phyloP scores from a whole-genome alignment of 2,888 invertebrate species.

The Acleris holmiana region DNA sequence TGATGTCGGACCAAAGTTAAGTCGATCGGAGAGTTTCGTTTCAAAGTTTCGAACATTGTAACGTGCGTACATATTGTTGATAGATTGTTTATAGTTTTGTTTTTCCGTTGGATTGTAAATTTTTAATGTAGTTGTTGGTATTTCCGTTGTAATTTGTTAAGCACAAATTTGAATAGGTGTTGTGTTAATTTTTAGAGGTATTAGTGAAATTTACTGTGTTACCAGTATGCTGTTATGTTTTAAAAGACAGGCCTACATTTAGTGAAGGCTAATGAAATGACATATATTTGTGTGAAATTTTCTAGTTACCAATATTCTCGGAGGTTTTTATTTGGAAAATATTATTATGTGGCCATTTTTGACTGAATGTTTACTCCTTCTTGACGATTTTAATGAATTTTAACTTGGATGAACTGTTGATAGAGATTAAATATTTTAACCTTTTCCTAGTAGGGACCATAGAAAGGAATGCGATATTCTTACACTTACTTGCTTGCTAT shows the following conservation, averaged over 20 bases:
- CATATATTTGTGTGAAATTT: conserved; percentile 30
- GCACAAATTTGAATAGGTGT: conserved; percentile 34
- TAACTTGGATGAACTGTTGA: conserved; percentile 51
- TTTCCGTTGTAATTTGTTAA: conserved; percentile 20
- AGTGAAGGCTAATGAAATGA: conserved; percentile 20
- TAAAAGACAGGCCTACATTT: conserved; percentile 41
- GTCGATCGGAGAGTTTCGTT: conserved; percentile 54
- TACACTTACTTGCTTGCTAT: conserved; percentile 27
- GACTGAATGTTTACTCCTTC: conserved; percentile 56
- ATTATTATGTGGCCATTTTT: conserved; percentile 52
- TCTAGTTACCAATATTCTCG: conserved; percentile 37
- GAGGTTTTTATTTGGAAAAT: conserved; percentile 49
- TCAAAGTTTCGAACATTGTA: conserved; percentile 27
- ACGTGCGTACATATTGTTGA: conserved; percentile 31
- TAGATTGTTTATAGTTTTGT: conserved; percentile 33
- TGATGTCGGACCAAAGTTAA: conserved; percentile 75
- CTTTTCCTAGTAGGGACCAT: conserved; percentile 78
- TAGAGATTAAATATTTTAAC: conserved; percentile 60
- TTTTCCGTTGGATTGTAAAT: conserved; percentile 35
- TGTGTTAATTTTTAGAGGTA: conserved; percentile 26
- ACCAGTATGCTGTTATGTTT: conserved; percentile 23
- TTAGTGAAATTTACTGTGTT: conserved; percentile 28
- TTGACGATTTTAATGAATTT: conserved; percentile 52
- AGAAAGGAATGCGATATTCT: conserved; percentile 60
- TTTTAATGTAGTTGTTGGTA: conserved; percentile 30